These are phyloP conservation scores for Notarius lentiginosus DNA, from an alignment of 2,113 vertebrate species.

Conservation along the genomic window DNA sequence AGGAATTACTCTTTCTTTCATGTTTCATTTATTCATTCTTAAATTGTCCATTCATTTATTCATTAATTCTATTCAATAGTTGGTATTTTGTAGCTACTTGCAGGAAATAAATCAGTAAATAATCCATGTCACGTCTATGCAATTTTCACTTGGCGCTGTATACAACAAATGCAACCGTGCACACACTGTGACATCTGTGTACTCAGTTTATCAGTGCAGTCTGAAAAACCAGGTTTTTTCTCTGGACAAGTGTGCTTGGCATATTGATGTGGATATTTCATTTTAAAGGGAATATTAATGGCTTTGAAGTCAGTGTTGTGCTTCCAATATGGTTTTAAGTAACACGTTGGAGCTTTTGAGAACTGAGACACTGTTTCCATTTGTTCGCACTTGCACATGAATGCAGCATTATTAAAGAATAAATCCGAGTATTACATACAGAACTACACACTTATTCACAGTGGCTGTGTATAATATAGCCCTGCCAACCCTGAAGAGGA, in stretches of 20 bases:
- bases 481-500: background rate
- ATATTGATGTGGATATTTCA: slow-evolving; percentile 11
- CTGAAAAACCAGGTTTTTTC: background rate
- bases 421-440: background rate
- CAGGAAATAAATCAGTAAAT: background rate
- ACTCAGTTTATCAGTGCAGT: slow-evolving; percentile 15
- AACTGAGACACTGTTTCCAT: background rate
- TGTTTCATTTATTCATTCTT: background rate
- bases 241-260: slow-evolving; percentile 9
- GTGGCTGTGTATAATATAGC: background rate
- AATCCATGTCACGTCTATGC: slow-evolving; percentile 10
- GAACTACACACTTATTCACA: background rate
- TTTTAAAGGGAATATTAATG: background rate
- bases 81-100: background rate
- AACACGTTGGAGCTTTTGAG: background rate
- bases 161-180: background rate
- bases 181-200: slow-evolving; percentile 12
- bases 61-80: background rate
- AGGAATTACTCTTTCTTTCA: background rate
- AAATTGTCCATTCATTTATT: background rate
- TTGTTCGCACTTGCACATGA: background rate
- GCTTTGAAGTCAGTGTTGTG: background rate
- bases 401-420: background rate
- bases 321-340: background rate
- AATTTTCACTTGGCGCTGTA: background rate